These are phyloP conservation scores for Lethocerus indicus DNA, from an alignment of 1,140 invertebrate species.

Conservation along the genomic window DNA sequence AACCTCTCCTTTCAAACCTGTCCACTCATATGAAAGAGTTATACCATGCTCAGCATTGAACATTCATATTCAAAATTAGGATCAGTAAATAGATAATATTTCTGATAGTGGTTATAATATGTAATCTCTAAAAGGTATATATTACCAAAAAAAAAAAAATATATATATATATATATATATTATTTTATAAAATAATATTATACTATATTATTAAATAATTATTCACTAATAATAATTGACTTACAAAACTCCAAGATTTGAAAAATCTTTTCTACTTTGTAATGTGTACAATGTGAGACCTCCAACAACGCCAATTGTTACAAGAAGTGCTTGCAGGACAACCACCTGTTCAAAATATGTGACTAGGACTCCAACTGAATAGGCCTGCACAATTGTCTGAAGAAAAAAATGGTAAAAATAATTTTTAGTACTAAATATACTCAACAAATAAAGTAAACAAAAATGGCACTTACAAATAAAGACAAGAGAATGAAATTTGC, in stretches of 20 bases:
- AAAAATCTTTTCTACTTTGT: conserved; percentile 68
- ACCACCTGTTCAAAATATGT: conserved; percentile 50
- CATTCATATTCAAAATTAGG: no score
- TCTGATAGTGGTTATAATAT: no score
- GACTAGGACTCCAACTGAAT: conserved; percentile 53
- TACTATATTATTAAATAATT: background rate
- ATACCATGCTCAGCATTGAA: no score
- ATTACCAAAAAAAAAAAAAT: background rate
- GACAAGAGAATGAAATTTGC: conserved; percentile 46
- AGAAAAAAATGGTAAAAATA: conserved; percentile 21
- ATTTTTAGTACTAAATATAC: background rate
- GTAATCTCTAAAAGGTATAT: no score
- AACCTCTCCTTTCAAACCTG: no score
- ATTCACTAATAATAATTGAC: conserved; percentile 18
- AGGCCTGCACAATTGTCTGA: conserved; percentile 54
- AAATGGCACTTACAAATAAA: conserved; percentile 40
- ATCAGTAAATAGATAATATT: no score
- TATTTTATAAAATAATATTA: background rate
- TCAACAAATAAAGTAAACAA: background rate
- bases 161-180: conserved; percentile 5
- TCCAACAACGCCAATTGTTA: conserved; percentile 52
- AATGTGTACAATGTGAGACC: conserved; percentile 59
- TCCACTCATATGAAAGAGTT: no score
- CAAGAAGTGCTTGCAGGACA: conserved; percentile 54
- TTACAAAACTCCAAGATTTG: conserved; percentile 53